Evolutionary conservation across 2,113 vertebrate species (phyloP).

Genomic region (Anseranas semipalmata): DNA sequence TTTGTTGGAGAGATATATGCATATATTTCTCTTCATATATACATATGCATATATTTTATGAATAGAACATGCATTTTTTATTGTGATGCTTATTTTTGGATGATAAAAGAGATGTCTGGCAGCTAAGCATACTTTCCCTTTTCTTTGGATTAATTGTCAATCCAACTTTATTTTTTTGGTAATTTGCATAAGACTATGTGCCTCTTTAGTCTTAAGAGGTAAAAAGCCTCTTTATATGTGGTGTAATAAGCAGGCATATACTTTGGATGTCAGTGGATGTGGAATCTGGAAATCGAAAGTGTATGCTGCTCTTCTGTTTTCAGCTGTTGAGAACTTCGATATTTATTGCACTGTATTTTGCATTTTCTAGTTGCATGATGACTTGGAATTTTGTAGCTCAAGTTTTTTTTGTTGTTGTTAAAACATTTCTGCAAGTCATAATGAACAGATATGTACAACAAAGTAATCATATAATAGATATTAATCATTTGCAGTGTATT

Average conservation of each 20-base stretch:
- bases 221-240: background rate
- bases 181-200: background rate
- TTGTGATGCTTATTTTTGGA: background rate
- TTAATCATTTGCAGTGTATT: background rate
- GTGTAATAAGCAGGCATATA: fast-evolving
- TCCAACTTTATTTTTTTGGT: background rate
- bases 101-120: constrained; percentile 15
- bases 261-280: background rate
- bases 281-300: background rate
- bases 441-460: background rate
- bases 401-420: background rate
- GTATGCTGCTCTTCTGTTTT: background rate
- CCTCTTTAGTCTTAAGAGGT: background rate
- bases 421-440: background rate
- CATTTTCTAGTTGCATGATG: background rate
- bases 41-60: background rate
- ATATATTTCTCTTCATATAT: constrained; percentile 19
- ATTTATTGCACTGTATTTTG: background rate
- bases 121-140: background rate
- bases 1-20: background rate
- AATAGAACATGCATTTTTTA: background rate
- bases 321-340: background rate
- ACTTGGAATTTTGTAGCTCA: background rate
- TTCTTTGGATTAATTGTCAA: constrained; percentile 44
- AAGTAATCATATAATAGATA: background rate